These are phyloP conservation scores for Candidula unifasciata DNA, from an alignment of 2,888 invertebrate species.

Conservation along the genomic window DNA sequence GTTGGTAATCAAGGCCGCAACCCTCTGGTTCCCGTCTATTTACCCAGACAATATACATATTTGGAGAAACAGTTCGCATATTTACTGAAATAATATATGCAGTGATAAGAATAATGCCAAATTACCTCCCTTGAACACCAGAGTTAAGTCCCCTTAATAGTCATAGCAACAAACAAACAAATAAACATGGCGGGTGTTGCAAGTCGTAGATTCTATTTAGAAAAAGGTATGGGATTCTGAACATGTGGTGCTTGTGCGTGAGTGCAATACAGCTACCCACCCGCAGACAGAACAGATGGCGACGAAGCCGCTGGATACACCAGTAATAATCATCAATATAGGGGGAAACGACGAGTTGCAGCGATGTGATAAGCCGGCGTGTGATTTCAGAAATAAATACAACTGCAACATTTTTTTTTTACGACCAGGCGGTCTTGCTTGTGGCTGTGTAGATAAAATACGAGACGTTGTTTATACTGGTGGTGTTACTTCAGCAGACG, in stretches of 20 bases:
- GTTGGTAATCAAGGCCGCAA: conserved; percentile 19
- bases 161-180: conserved; percentile 33
- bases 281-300: neutral
- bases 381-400: neutral
- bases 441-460: neutral
- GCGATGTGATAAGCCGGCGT: neutral
- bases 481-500: neutral
- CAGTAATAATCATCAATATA: neutral
- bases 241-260: neutral
- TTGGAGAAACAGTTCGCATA: conserved; percentile 27
- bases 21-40: conserved; percentile 5
- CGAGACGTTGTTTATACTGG: neutral
- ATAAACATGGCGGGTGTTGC: conserved; percentile 15
- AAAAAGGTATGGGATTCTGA: neutral
- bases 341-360: neutral
- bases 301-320: neutral
- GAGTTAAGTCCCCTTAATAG: conserved; percentile 34
- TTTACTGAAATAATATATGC: conserved; percentile 44
- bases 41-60: conserved; percentile 42
- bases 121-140: conserved; percentile 34
- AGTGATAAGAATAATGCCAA: conserved; percentile 21
- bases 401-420: neutral
- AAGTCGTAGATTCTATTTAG: neutral
- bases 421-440: neutral
- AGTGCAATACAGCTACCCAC: neutral